Evolutionary conservation across 2,113 vertebrate species (phyloP).

Genomic region (Notiomystis cincta): DNA sequence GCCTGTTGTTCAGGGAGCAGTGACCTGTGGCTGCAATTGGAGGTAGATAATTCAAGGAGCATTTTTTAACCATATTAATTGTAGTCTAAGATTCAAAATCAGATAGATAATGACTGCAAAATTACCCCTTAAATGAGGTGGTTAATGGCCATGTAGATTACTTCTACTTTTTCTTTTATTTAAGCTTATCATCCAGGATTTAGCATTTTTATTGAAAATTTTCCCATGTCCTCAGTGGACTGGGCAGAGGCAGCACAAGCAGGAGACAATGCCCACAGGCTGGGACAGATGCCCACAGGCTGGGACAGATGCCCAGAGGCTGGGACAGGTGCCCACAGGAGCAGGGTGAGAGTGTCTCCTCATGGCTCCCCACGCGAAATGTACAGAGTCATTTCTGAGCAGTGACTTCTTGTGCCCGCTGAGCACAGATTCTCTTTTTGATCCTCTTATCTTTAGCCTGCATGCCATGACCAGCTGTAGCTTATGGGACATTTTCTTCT

Average conservation of each 20-base stretch:
- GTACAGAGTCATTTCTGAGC: background rate
- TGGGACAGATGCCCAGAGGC: background rate
- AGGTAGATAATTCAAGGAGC: background rate
- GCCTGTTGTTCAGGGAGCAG: background rate
- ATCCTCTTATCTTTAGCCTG: conserved; percentile 20
- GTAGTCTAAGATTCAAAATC: background rate
- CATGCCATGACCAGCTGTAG: background rate
- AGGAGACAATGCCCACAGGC: background rate
- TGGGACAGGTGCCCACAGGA: background rate
- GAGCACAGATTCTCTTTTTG: background rate
- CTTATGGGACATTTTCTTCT: background rate
- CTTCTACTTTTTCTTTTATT: background rate
- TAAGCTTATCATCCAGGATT: background rate
- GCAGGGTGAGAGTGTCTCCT: background rate
- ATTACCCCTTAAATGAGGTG: background rate
- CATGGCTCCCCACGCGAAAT: fast-evolving
- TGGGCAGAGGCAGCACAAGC: background rate
- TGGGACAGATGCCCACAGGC: background rate
- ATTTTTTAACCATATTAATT: background rate
- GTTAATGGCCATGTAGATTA: background rate
- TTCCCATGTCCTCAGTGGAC: background rate
- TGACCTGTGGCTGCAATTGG: background rate
- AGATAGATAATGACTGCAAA: background rate
- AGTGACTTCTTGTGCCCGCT: background rate
- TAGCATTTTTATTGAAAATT: background rate